Base-by-base conservation (phyloP, 1,140 invertebrate species). In the Ceratosolen solmsi region DNA sequence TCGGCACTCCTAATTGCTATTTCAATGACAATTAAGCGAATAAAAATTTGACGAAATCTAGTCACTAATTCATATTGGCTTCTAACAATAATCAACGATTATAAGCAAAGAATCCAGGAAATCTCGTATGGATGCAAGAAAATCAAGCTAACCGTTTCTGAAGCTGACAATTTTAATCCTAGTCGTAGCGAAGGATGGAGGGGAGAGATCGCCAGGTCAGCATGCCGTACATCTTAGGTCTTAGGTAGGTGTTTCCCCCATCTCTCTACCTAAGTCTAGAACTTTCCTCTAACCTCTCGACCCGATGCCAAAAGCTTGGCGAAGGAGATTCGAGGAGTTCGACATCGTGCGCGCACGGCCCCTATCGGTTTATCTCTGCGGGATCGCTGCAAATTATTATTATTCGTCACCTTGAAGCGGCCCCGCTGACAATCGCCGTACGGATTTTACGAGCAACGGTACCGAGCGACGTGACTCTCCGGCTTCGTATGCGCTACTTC, bases 401-500 rank as follows among this genome's bases (percentile, higher is more conserved):
- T 46, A 46, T 46, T 70, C 68, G 38, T 70, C 41, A 70, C 68
- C 68, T 70, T 13, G n/a, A 46, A n/a, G 68, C 38, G 22, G 20
- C n/a, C 15, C 33, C 33, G 4, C 65, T 68, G 68, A 68, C 30
- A 68, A 68, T 68, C 63, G 63, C 1, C 13, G 63, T 46, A 36
- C 7, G 38, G 70, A 72, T 27, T 49, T 72, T 27, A 72, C 25
- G 70, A 46, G 71, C 25, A 56, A 51, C 49, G 71, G 71, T 33
- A 73, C 27, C 30, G 25, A 25, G 71, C 30, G 30, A 56, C 49
- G 71, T 73, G 49, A 56, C 71, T 36, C 63, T 7, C 11, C 11
- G n/a, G 58, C 25, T 33, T 68, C 15, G 17, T 3, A 33, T 7
- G 15, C 36, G 36, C 68, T 3, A 46, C n/a, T 70, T 46, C 13